Evolutionary conservation across 2,797 vertebrate genomes (phyloP), one percentile per base, ranked within the genome.

Genomic region (Lepilemur septentrionalis): DNA sequence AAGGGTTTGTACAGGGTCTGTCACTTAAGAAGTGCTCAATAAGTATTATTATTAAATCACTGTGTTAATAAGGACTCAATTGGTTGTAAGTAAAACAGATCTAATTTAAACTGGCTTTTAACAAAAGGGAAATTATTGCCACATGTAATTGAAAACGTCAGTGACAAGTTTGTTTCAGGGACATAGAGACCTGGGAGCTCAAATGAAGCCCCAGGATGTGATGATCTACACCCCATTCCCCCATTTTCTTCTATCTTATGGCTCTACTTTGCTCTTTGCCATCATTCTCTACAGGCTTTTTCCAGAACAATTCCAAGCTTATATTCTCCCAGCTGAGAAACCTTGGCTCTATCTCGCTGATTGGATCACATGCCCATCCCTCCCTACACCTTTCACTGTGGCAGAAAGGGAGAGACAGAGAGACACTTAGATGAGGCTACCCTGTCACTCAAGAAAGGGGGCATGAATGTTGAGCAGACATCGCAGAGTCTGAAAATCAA

Each of bases 51-150:
- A 85, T 67, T 38, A 86, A 81, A 59, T 48, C n/a, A 41, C 5
- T 52, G 1, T 80, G 75, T 61, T 35, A 55, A 81, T 76, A 10
- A 70, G 50, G 35, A 55, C 12, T 4, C 61, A 28, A 13, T 0
- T 72, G 28, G 8, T 55, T 73, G 1, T 67, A 94, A 82, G 22
- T 52, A 63, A 95, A 94, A 75, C 11, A 65, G 25, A 83, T 41
- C n/a, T 22, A 57, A 23, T 11, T 87, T 30, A 78, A 92, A 83
- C 18, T 22, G 20, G 8, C 59, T 83, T 46, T 46, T 22, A 80
- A 14, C 5, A 41, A 79, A 92, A 38, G 48, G 70, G 30, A 48
- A 82, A 91, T 30, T 46, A n/a, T 43, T 61, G 48, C 43, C 50
- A 20, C 48, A 38, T 4, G 7, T 7, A 23, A 69, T 3, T 59